Conservation (phyloP, 2,113 vertebrate genomes). For the Gymnocephalus cernua region DNA sequence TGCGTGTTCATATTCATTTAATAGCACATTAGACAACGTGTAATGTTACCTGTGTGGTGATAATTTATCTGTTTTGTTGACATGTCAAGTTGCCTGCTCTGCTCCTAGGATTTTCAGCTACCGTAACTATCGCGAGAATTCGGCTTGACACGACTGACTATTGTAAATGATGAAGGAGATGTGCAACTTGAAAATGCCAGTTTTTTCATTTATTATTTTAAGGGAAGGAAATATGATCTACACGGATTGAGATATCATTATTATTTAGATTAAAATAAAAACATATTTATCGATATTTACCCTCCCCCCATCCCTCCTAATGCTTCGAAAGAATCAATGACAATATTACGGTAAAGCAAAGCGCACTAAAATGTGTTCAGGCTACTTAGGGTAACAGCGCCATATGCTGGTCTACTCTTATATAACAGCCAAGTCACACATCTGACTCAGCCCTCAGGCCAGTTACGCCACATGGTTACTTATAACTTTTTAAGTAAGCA, state of each 20-base stretch:
- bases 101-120: conserved; percentile 49
- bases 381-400: conserved; percentile 41
- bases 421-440: conserved; percentile 8
- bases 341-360: conserved; percentile 55
- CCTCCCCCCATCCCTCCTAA: rapidly evolving
- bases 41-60: conserved; percentile 72
- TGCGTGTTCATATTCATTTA: not conserved
- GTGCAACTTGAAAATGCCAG: not conserved
- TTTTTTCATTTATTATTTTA: not conserved
- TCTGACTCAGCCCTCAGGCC: conserved; percentile 11
- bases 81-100: conserved; percentile 66
- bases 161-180: conserved; percentile 46
- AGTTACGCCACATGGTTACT: conserved; percentile 44
- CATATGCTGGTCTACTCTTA: conserved; percentile 26
- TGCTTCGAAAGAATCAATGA: not conserved
- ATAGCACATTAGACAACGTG: not conserved
- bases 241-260: rapidly evolving
- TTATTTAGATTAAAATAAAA: rapidly evolving
- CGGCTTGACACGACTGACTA: not conserved
- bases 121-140: conserved; percentile 72
- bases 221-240: rapidly evolving
- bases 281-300: not conserved
- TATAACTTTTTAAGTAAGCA: conserved; percentile 46
- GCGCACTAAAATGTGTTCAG: not conserved
- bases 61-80: conserved; percentile 73